Conservation (phyloP, 2,888 invertebrate species). For the Protodeltote pygarga region DNA sequence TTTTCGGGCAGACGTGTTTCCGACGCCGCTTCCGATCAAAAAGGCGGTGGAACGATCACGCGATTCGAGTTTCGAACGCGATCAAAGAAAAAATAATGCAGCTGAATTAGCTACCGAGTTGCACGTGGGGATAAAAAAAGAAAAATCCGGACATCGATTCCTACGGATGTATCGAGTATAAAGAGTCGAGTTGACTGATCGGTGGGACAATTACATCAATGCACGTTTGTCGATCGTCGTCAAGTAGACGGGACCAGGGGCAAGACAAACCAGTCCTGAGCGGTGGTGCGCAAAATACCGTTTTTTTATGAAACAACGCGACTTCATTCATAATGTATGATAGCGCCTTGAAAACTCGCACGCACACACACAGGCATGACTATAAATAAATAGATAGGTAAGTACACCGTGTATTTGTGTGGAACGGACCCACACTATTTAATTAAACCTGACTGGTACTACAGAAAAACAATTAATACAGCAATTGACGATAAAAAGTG, state of each 20-base stretch:
- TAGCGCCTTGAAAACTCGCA: conserved; percentile 71
- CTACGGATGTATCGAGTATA: conserved; percentile 68
- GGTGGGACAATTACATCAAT: conserved; percentile 78
- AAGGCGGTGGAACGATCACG: conserved; percentile 75
- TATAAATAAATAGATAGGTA: conserved; percentile 68
- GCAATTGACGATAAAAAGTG: conserved; percentile 61
- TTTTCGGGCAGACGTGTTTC: conserved; percentile 84
- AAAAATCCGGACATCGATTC: conserved; percentile 59
- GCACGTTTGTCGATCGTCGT: conserved; percentile 66
- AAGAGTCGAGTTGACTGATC: conserved; percentile 66
- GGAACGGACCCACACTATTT: conserved; percentile 54
- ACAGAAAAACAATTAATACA: conserved; percentile 57
- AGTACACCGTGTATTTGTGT: conserved; percentile 52
- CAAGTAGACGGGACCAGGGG: conserved; percentile 71
- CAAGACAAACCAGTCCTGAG: conserved; percentile 74
- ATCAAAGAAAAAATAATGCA: conserved; percentile 52
- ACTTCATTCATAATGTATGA: conserved; percentile 86
- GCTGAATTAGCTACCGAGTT: conserved; percentile 53
- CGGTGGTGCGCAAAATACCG: conserved; percentile 73
- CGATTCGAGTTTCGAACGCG: conserved; percentile 67
- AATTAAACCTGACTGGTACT: conserved; percentile 63
- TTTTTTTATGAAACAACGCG: conserved; percentile 77
- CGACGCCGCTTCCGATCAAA: conserved; percentile 78
- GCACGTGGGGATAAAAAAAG: conserved; percentile 54
- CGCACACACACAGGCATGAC: conserved; percentile 60